phyloP scores from a whole-genome alignment of 2,797 vertebrate species.

The Mormyrus hasselquistii region DNA sequence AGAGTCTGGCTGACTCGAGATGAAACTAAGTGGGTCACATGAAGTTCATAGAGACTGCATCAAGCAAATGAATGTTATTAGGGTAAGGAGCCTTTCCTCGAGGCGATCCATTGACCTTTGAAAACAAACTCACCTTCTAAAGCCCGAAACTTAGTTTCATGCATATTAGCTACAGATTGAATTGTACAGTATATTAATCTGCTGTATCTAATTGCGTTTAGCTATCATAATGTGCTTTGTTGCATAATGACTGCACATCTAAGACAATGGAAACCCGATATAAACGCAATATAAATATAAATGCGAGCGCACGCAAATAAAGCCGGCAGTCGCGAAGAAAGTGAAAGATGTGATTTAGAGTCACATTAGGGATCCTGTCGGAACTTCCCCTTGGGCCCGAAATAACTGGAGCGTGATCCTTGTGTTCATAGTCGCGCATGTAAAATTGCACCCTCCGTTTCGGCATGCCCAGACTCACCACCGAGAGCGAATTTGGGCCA shows the following conservation, averaged over 20 bases:
- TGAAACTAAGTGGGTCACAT: neutral
- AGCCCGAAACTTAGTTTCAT: neutral
- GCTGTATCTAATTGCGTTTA: neutral
- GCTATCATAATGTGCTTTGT: neutral
- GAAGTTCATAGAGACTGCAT: slow-evolving; percentile 9
- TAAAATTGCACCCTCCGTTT: neutral
- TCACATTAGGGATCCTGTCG: neutral
- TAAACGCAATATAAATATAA: neutral
- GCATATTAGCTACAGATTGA: slow-evolving; percentile 3
- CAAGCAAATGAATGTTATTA: neutral
- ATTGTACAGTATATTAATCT: neutral
- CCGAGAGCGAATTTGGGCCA: neutral
- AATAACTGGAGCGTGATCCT: slow-evolving; percentile 25
- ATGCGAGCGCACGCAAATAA: neutral
- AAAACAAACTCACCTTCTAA: neutral
- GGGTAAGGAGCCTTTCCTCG: neutral
- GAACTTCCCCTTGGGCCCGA: slow-evolving; percentile 1
- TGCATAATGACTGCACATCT: neutral
- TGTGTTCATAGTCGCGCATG: neutral
- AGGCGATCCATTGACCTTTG: slow-evolving; percentile 5
- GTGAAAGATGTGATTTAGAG: neutral
- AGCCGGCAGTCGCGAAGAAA: neutral
- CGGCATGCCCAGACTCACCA: neutral
- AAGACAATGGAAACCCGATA: neutral
- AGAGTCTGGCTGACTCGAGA: neutral